phyloP scores from a whole-genome alignment of 1,140 invertebrate genomes.

The Drosophila obscura region DNA sequence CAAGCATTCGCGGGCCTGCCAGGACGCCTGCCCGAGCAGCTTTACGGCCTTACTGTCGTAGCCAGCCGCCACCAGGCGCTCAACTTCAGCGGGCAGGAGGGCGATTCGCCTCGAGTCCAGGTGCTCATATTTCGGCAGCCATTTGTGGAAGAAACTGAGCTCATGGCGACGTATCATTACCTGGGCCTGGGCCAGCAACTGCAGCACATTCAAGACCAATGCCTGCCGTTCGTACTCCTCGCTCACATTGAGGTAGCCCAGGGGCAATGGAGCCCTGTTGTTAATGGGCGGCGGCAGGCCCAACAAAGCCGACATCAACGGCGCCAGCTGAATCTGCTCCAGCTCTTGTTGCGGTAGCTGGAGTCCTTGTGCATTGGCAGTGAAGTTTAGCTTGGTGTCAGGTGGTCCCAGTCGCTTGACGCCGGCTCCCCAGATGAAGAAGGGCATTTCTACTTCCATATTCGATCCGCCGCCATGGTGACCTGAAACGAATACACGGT shows the following conservation, averaged over 20 bases:
- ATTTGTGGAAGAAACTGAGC: conserved; percentile 39
- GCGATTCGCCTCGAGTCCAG: conserved; percentile 26
- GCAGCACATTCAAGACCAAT: conserved; percentile 75
- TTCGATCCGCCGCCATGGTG: conserved; percentile 91
- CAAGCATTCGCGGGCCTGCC: conserved; percentile 85
- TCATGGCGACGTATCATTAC: conserved; percentile 36
- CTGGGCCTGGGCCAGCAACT: conserved; percentile 17
- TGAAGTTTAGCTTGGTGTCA: neutral
- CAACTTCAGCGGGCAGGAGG: neutral
- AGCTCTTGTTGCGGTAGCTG: conserved; percentile 4
- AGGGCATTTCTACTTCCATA: conserved; percentile 18
- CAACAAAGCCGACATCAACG: conserved; percentile 76
- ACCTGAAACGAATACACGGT: conserved; percentile 64
- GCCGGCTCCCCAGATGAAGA: conserved; percentile 32
- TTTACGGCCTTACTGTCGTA: conserved; percentile 10
- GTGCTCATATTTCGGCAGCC: conserved; percentile 34
- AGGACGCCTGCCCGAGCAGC: conserved; percentile 25
- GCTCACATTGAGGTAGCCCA: conserved; percentile 10
- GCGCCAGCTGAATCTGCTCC: conserved; percentile 23
- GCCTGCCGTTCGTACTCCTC: conserved; percentile 85
- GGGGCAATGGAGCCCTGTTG: conserved; percentile 26
- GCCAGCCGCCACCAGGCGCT: neutral
- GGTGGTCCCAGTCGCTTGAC: neutral
- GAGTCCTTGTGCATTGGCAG: conserved; percentile 3
- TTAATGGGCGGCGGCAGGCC: conserved; percentile 31